Conservation (phyloP, 1,140 invertebrate species). For the Psilanteris sp. region DNA sequence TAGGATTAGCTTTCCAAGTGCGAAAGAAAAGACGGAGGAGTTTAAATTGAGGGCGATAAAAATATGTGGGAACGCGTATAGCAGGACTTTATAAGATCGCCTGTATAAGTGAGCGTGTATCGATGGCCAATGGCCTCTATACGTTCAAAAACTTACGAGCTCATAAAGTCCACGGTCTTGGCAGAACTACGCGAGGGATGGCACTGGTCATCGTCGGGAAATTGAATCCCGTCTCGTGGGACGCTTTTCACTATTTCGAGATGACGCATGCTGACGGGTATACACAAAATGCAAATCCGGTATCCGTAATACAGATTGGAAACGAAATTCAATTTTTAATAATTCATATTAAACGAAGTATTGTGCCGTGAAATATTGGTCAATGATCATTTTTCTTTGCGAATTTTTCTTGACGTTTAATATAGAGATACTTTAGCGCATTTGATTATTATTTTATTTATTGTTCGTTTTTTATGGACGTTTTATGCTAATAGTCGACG, state of each 20-base stretch:
- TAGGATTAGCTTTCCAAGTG: constrained; percentile 19
- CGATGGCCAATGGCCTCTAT: constrained; percentile 61
- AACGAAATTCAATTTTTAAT: constrained; percentile 28
- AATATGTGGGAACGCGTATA: constrained; percentile 1
- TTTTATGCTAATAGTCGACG: too few relatives aligned
- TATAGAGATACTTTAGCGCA: too few relatives aligned
- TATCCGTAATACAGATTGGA: constrained; percentile 20
- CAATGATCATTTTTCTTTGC: too few relatives aligned
- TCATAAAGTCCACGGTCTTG: constrained; percentile 75
- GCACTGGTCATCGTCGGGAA: constrained; percentile 78
- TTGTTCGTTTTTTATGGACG: too few relatives aligned
- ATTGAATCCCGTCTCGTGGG: constrained; percentile 79
- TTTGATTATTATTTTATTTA: too few relatives aligned
- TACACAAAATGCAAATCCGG: constrained; percentile 65
- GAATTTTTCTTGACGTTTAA: too few relatives aligned
- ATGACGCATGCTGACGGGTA: constrained; percentile 77
- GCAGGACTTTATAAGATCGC: constrained; percentile 15
- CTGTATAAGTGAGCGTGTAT: constrained; percentile 38
- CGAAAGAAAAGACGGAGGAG: constrained; percentile 1
- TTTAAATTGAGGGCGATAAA: constrained; percentile 14
- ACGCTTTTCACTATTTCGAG: constrained; percentile 59
- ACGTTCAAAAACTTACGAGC: constrained; percentile 75
- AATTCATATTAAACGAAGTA: constrained; percentile 5
- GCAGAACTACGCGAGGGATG: constrained; percentile 65
- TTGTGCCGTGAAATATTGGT: too few relatives aligned